Evolutionary conservation across 2,888 invertebrate species (phyloP).

Genomic region (Drosophila histrio): DNA sequence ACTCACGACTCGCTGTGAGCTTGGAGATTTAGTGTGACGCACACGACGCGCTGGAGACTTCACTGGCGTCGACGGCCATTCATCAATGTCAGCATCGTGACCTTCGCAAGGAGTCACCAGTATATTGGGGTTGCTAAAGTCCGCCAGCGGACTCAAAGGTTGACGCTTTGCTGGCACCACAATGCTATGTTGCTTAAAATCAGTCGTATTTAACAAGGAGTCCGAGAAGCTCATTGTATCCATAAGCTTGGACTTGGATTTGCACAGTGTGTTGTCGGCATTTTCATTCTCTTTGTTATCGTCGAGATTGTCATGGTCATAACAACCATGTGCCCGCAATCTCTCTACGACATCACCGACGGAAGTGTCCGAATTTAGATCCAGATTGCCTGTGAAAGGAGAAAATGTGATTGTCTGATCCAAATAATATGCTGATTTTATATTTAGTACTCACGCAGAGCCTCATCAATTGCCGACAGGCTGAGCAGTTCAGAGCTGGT

Average conservation of each 20-base stretch:
- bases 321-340: slow-evolving; percentile 52
- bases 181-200: slow-evolving; percentile 66
- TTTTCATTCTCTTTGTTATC: slow-evolving; percentile 76
- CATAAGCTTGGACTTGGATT: slow-evolving; percentile 43
- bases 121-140: slow-evolving; percentile 45
- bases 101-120: slow-evolving; percentile 47
- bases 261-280: slow-evolving; percentile 50
- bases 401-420: neutral
- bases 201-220: slow-evolving; percentile 77
- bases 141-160: slow-evolving; percentile 77
- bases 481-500: slow-evolving; percentile 79
- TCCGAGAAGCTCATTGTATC: slow-evolving; percentile 82
- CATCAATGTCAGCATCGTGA: slow-evolving; percentile 80
- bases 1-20: slow-evolving; percentile 43
- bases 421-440: neutral
- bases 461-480: slow-evolving; percentile 81
- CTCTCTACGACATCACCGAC: slow-evolving; percentile 67
- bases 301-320: slow-evolving; percentile 21
- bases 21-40: slow-evolving; percentile 74
- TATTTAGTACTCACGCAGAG: slow-evolving; percentile 68
- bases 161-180: slow-evolving; percentile 52
- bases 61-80: slow-evolving; percentile 78
- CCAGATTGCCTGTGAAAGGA: slow-evolving; percentile 66
- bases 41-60: slow-evolving; percentile 65
- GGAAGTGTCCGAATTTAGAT: slow-evolving; percentile 76